phyloP scores from a whole-genome alignment of 2,888 invertebrate species.

The Patella pellucida region DNA sequence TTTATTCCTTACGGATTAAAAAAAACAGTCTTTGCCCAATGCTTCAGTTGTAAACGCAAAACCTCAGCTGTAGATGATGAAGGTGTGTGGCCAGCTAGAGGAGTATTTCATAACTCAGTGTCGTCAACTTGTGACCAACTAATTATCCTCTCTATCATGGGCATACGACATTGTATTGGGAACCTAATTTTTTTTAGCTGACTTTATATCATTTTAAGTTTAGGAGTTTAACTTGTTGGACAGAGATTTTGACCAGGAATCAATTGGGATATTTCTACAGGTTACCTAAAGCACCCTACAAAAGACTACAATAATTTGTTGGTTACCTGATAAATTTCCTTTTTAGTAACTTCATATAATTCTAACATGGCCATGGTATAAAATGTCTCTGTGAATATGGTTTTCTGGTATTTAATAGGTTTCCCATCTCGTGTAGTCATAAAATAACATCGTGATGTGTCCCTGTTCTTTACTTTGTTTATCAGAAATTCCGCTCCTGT shows the following conservation, averaged over 20 bases:
- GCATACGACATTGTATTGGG: slow-evolving; percentile 23
- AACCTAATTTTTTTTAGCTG: too few species aligned
- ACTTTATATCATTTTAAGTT: too few species aligned
- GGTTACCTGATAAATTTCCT: slow-evolving; percentile 46
- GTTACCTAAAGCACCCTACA: too few species aligned
- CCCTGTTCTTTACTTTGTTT: slow-evolving; percentile 46
- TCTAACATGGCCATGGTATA: slow-evolving; percentile 63
- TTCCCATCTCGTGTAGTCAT: slow-evolving; percentile 52
- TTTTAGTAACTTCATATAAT: slow-evolving; percentile 44
- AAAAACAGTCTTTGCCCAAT: too few species aligned
- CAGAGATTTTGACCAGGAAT: too few species aligned
- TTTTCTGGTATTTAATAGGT: slow-evolving; percentile 57
- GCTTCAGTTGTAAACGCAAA: too few species aligned
- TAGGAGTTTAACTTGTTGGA: too few species aligned
- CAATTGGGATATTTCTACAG: too few species aligned
- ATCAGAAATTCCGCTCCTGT: slow-evolving; percentile 53
- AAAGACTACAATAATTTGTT: too few species aligned
- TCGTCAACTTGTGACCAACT: slow-evolving; percentile 56
- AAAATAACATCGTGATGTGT: slow-evolving; percentile 51
- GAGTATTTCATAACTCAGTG: slow-evolving; percentile 42
- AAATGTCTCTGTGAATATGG: slow-evolving; percentile 63
- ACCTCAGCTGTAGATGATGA: slow-evolving; percentile 48
- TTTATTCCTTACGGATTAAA: not conserved
- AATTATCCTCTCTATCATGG: slow-evolving; percentile 55
- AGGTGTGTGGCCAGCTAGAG: slow-evolving; percentile 40